A percentile compares a stretch with the other conserved stretches of the same genome.
Conservation (phyloP, 2,888 invertebrate genomes). For the Xestia rhomboidea region DNA sequence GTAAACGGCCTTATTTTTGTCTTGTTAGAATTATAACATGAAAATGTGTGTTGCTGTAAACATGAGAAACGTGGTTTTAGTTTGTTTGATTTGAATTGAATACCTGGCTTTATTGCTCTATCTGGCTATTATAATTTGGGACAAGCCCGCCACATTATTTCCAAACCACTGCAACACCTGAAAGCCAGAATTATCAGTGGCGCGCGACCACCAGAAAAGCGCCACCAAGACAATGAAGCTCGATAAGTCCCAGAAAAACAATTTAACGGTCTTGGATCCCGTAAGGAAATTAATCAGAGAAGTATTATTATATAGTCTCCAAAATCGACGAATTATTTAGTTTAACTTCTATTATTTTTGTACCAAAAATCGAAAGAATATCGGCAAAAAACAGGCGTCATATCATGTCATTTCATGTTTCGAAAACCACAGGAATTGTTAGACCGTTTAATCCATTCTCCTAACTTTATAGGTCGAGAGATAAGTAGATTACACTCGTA, state of each 20-base stretch:
- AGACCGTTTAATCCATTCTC: not conserved
- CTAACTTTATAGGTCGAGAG: not conserved
- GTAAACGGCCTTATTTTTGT: not conserved
- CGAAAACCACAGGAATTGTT: not conserved
- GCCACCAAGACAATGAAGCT: no score
- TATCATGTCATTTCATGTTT: not conserved
- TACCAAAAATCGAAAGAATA: not conserved
- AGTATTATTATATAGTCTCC: no score
- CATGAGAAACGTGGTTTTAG: not conserved
- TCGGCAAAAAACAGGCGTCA: not conserved
- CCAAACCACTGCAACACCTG: no score
- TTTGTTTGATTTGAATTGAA: not conserved
- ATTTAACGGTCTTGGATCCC: no score
- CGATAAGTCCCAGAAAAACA: no score
- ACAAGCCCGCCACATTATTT: no score
- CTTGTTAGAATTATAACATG: not conserved
- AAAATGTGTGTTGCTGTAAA: not conserved
- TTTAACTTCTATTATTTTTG: not conserved
- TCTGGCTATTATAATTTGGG: not conserved
- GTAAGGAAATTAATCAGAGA: no score
- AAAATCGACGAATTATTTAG: not conserved
- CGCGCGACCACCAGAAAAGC: no score
- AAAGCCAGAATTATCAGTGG: no score
- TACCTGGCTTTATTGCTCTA: not conserved
- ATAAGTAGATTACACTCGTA: not conserved